Conservation (phyloP, 2,113 vertebrate species). For the Globicephala melas region DNA sequence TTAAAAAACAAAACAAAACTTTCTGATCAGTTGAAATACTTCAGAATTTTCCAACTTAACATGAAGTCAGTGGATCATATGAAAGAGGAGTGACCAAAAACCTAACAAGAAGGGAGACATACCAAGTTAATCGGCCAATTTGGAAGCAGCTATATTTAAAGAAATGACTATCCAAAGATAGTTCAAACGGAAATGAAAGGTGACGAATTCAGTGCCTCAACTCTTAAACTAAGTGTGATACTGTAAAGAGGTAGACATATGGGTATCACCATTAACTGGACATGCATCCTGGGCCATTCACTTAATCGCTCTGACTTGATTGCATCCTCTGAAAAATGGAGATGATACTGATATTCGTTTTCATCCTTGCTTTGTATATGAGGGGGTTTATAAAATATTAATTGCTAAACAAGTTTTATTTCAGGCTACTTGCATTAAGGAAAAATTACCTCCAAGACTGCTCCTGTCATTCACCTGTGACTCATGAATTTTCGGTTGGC, state of each 20-base stretch:
- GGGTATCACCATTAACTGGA: not conserved
- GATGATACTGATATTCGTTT: not conserved
- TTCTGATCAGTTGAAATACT: not conserved
- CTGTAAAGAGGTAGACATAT: not conserved
- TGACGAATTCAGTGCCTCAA: not conserved
- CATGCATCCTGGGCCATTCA: not conserved
- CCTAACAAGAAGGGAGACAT: not conserved
- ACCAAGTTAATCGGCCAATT: not conserved
- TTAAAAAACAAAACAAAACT: not conserved
- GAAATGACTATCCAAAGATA: not conserved
- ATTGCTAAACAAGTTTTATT: constrained; percentile 38
- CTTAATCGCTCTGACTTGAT: not conserved
- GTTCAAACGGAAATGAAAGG: not conserved
- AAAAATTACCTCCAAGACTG: not conserved
- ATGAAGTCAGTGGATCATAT: not conserved
- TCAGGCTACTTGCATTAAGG: not conserved
- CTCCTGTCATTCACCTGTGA: constrained; percentile 44
- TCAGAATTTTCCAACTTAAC: not conserved
- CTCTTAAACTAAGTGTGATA: not conserved
- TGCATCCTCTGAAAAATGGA: not conserved
- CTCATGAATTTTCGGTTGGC: constrained; percentile 65
- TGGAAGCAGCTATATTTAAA: not conserved
- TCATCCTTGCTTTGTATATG: not conserved
- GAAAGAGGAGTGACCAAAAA: not conserved
- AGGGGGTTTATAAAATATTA: constrained; percentile 23